Evolutionary conservation across 2,888 invertebrate genomes (phyloP).

Genomic region (Apotomis turbidana): DNA sequence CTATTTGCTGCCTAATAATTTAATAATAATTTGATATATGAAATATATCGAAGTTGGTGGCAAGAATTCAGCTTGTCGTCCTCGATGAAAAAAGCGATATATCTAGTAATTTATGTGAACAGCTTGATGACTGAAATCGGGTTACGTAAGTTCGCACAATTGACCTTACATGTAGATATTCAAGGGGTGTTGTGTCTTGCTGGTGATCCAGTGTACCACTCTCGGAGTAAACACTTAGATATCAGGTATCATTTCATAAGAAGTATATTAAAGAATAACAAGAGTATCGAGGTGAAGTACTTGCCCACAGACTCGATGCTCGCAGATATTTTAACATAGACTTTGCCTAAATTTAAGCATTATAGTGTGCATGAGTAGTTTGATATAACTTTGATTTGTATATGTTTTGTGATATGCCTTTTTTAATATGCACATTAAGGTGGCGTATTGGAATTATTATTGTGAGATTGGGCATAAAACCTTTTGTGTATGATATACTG

Average conservation of each 20-base stretch:
- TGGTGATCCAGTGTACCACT: slow-evolving; percentile 12
- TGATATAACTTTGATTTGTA: slow-evolving; percentile 3
- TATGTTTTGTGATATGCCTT: neutral
- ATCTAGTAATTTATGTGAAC: neutral
- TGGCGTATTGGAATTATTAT: too few species aligned
- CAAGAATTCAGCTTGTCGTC: neutral
- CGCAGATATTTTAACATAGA: neutral
- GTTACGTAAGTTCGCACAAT: slow-evolving; percentile 4
- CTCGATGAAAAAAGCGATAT: neutral
- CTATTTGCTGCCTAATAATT: too few species aligned
- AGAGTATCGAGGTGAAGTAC: neutral
- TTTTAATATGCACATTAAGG: slow-evolving; percentile 6
- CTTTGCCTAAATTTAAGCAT: slow-evolving; percentile 2
- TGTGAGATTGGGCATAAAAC: too few species aligned
- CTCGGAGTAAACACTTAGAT: slow-evolving; percentile 4
- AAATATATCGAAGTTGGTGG: too few species aligned
- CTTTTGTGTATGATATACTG: too few species aligned
- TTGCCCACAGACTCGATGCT: neutral
- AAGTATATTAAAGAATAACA: neutral
- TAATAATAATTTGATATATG: too few species aligned
- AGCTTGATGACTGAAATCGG: slow-evolving; percentile 16
- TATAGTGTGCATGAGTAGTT: neutral
- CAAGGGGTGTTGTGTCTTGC: slow-evolving; percentile 3
- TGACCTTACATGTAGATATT: slow-evolving; percentile 4
- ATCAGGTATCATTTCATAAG: neutral